Conservation (phyloP, 1,140 invertebrate species). For the Aphis craccivora region DNA sequence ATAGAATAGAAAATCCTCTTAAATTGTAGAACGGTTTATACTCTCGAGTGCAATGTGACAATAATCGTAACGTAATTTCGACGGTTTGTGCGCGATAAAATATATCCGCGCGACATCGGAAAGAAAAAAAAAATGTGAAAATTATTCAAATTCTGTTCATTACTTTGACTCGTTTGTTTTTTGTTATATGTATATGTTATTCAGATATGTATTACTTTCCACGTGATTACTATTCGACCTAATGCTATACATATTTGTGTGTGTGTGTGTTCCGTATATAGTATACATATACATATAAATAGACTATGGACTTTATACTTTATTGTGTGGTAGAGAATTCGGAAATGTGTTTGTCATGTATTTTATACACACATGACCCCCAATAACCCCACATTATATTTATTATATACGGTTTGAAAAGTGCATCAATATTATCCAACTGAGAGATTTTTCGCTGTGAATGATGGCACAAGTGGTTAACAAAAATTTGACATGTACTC, state of each 20-base stretch:
- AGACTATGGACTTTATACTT: not conserved
- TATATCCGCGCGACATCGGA: not conserved
- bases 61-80: not conserved
- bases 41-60: not conserved
- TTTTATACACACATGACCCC: not conserved
- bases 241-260: not conserved
- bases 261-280: no score
- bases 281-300: not conserved
- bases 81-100: not conserved
- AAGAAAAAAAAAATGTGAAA: not conserved
- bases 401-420: not conserved
- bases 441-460: not conserved
- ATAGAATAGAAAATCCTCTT: not conserved
- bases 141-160: not conserved
- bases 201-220: not conserved
- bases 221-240: not conserved
- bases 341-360: not conserved
- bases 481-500: conserved; percentile 32
- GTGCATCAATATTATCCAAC: not conserved
- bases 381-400: not conserved
- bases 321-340: not conserved
- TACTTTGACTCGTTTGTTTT: not conserved
- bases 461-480: conserved; percentile 14
- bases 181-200: not conserved
- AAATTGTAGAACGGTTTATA: not conserved